A percentile compares a stretch with the other conserved stretches of the same genome.
Conservation (phyloP, 2,888 invertebrate genomes). For the Chaitophorus viminalis region DNA sequence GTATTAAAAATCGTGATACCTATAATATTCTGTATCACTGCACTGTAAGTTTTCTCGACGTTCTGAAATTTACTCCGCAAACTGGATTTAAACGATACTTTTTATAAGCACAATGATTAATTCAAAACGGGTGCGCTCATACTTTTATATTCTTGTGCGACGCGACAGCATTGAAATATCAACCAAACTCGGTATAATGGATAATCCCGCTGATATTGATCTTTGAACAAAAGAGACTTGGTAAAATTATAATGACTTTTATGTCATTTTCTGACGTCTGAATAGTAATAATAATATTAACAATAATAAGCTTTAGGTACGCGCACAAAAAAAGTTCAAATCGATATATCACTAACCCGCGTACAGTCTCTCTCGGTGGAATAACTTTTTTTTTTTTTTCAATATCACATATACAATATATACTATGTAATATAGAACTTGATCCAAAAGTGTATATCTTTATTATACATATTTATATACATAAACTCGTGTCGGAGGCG, state of each 20-base stretch:
- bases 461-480: too few relatives aligned
- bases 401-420: neutral
- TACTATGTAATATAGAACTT: too few relatives aligned
- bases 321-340: neutral
- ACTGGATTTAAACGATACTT: neutral
- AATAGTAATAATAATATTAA: neutral
- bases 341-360: neutral
- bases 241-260: conserved; percentile 1
- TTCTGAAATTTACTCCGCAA: neutral
- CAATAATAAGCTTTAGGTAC: conserved; percentile 13
- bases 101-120: conserved; percentile 20
- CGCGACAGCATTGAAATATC: neutral
- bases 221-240: neutral
- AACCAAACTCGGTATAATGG: neutral
- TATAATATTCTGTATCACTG: too few relatives aligned
- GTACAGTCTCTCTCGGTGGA: neutral
- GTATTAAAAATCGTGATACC: too few relatives aligned
- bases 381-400: neutral
- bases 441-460: too few relatives aligned
- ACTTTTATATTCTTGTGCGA: neutral
- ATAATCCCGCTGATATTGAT: neutral
- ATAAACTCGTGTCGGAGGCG: neutral
- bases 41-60: neutral
- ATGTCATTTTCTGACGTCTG: conserved; percentile 1
- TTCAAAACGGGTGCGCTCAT: neutral